Base-by-base conservation (phyloP, 2,113 vertebrate genomes). In the Peromyscus leucopus region DNA sequence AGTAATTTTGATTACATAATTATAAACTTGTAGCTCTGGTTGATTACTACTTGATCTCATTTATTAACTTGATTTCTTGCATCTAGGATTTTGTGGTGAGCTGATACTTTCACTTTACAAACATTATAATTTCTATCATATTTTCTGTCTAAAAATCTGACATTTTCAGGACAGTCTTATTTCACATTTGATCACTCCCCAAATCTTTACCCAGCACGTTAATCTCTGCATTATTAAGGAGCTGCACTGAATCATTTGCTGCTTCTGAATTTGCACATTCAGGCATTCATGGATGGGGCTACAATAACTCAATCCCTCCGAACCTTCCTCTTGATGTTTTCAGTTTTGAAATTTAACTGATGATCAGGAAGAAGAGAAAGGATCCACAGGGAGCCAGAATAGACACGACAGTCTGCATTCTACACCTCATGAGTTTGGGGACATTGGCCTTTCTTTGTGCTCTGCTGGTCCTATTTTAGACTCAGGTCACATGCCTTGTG, bases 31-130 rank as follows among this genome's bases (percentile, higher is more conserved):
- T 22, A 65, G 21, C 65, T 96, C 36, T 89, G 65, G 67, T 87
- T n/a, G 39, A 92, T n/a, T 82, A 59, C 46, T 87, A 39, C n/a
- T 86, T 89, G 55, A 78, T 83, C 28, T 86, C 59, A 85, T 63
- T 93, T 89, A 46, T 82, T 42, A 92, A 65, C 26, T 28, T 84
- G 6, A 61, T 91, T 88, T 46, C 59, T 82, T 93, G 1, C 82
- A 26, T 46, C n/a, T 59, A 71, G 72, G 26, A n/a, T 51, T 92
- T 67, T 75, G 28, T 85, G 51, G 74, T 57, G 65, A 88, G 79
- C 55, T 75, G 82, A 10, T 71, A 84, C 89, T 97, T 95, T 91
- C 48, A 91, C 88, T 89, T 93, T 86, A 17, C 13, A 92, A 48
- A 72, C 36, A 51, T 51, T 51, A 59, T 83, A 67, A 33, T 80